Evolutionary conservation across 2,113 vertebrate species (phyloP).

Genomic region (Ginglymostoma cirratum): DNA sequence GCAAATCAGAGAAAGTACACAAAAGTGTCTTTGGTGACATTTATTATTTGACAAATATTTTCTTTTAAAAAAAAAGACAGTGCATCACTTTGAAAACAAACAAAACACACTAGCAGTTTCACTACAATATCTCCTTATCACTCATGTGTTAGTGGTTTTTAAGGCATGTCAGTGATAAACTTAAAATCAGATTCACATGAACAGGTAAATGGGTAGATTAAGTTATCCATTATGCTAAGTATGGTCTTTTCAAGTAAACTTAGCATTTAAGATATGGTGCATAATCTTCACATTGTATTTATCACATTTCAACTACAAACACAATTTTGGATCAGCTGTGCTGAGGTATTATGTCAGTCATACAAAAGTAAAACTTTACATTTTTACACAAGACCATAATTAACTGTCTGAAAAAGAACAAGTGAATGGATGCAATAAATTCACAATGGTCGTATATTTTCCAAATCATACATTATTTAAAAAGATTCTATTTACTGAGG

Average conservation of each 20-base stretch:
- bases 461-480: neutral
- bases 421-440: neutral
- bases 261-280: neutral
- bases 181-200: constrained; percentile 19
- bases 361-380: neutral
- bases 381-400: constrained; percentile 3
- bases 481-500: neutral
- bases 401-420: constrained; percentile 1
- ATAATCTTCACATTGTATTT: constrained; percentile 11
- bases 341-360: constrained; percentile 22
- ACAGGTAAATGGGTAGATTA: neutral
- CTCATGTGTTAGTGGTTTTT: constrained; percentile 17
- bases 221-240: constrained; percentile 1
- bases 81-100: constrained; percentile 3
- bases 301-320: neutral
- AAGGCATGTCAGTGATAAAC: constrained; percentile 22
- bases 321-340: neutral
- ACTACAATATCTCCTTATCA: neutral
- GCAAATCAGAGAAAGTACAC: neutral
- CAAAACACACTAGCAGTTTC: neutral
- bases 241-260: constrained; percentile 22
- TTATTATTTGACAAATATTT: constrained; percentile 29
- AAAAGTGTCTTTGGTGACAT: neutral
- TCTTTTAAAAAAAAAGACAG: neutral
- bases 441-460: neutral